These are phyloP conservation scores for Stomorhina lunata DNA, from an alignment of 2,888 invertebrate species.

Conservation along the genomic window DNA sequence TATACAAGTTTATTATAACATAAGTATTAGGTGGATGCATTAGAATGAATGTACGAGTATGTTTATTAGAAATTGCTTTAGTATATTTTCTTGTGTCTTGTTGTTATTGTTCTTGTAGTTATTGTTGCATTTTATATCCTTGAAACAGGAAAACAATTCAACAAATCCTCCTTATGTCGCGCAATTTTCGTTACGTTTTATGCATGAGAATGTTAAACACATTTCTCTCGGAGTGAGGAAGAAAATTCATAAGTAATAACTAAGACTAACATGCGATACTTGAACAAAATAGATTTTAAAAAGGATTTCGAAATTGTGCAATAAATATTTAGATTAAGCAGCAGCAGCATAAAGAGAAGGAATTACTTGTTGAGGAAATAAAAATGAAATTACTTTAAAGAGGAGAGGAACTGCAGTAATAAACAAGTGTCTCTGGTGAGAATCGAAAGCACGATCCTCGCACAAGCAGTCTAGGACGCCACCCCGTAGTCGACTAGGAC, in stretches of 20 bases:
- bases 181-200: slow-evolving; percentile 37
- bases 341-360: no score
- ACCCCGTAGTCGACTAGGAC: no score
- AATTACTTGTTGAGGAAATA: no score
- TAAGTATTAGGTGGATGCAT: slow-evolving; percentile 26
- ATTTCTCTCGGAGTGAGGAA: slow-evolving; percentile 41
- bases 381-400: no score
- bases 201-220: slow-evolving; percentile 52
- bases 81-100: neutral
- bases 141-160: slow-evolving; percentile 51
- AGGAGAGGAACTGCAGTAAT: no score
- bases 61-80: slow-evolving; percentile 55
- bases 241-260: no score
- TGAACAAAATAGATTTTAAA: slow-evolving; percentile 21
- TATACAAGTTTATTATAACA: slow-evolving; percentile 46
- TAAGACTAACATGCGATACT: slow-evolving; percentile 34
- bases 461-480: no score
- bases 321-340: no score
- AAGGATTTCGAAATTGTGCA: slow-evolving; percentile 39
- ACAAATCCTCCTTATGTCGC: slow-evolving; percentile 51
- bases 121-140: slow-evolving; percentile 3
- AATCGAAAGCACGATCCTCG: no score
- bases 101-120: neutral
- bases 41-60: slow-evolving; percentile 28
- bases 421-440: no score